These are phyloP conservation scores for Mythimna lalbum DNA, from an alignment of 2,888 invertebrate genomes.

Conservation along the genomic window DNA sequence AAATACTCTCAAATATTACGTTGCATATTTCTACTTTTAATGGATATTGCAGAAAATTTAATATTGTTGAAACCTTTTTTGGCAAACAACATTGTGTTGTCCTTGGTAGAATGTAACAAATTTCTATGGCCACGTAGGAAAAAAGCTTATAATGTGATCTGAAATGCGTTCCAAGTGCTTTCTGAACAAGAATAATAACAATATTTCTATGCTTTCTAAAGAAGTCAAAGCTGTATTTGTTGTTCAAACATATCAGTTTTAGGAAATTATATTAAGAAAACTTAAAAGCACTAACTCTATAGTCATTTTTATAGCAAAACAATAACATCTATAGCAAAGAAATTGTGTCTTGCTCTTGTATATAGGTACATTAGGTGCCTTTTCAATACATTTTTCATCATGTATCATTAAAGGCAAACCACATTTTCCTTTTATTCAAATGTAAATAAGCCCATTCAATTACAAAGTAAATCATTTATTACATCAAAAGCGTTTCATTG, in stretches of 20 bases:
- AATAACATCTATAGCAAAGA: not conserved
- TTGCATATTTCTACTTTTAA: conserved; percentile 6
- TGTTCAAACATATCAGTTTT: not conserved
- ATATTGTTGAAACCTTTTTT: conserved; percentile 51
- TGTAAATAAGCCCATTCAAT: conserved; percentile 45
- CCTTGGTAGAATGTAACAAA: conserved; percentile 12
- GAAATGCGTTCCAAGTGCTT: not conserved
- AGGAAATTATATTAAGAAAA: not conserved
- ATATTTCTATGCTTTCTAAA: not conserved
- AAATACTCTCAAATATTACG: not conserved
- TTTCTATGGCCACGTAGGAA: not conserved
- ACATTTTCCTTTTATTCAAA: conserved; percentile 43
- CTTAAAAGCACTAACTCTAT: not conserved
- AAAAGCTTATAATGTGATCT: conserved; percentile 1
- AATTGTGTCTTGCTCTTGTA: not conserved
- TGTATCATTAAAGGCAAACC: conserved; percentile 12
- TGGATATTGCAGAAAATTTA: conserved; percentile 20
- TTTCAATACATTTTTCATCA: conserved; percentile 34
- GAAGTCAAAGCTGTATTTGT: conserved; percentile 12
- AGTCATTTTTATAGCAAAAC: not conserved
- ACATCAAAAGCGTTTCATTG: conserved; percentile 28
- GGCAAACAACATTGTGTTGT: conserved; percentile 32
- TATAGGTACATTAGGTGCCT: no score
- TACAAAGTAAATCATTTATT: conserved; percentile 41
- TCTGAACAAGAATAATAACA: conserved; percentile 3